Evolutionary conservation across 2,113 vertebrate genomes (phyloP), one percentile per base, ranked within the genome.

Genomic region (Gorsachius goisagi): DNA sequence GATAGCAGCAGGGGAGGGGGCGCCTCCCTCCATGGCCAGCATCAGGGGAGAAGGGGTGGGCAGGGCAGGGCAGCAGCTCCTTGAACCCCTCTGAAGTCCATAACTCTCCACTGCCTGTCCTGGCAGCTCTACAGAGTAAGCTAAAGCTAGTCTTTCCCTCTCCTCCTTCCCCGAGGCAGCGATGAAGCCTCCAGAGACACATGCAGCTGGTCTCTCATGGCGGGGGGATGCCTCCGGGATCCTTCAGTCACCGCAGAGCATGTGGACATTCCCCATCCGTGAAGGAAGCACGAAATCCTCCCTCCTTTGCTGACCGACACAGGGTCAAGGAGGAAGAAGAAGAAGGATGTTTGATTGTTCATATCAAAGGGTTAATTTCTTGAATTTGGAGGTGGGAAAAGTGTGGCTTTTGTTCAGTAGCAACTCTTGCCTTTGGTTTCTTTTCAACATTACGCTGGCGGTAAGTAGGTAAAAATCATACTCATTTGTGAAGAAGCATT

Each of bases 391-490:
- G 55, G 55, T 28, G 8, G 71, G 47, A 94, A 82, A 95, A 83
- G 5, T 77, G 41, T 58, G 55, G 78, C 67, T 88, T 96, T 95
- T 95, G 71, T 95, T 96, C 5, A 2, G 28, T 80, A 90, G 69
- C 14, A 35, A 60, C 44, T 91, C 78, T 83, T 88, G 67, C 84
- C 50, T 95, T 92, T 91, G 53, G 66, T 88, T 93, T 93, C 80
- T 95, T 95, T 94, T 93, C 77, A 92, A 83, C 15, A 13, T 85
- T 92, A 67, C 0, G 1, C 78, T 76, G 59, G 67, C 4, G 59
- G 47, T 89, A 94, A 97, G 87, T 94, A 97, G 84, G 93, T 95
- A 96, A 96, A 97, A 94, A 95, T 94, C 96, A 93, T 71, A 94
- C 83, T 95, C 78, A 96, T 95, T 93, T 96, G 89, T 73, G 91